Percentiles rank a stretch among this genome's conserved stretches.
These are phyloP conservation scores for Macropus fuliginosus DNA, from an alignment of 2,797 vertebrate genomes.

Conservation along the genomic window DNA sequence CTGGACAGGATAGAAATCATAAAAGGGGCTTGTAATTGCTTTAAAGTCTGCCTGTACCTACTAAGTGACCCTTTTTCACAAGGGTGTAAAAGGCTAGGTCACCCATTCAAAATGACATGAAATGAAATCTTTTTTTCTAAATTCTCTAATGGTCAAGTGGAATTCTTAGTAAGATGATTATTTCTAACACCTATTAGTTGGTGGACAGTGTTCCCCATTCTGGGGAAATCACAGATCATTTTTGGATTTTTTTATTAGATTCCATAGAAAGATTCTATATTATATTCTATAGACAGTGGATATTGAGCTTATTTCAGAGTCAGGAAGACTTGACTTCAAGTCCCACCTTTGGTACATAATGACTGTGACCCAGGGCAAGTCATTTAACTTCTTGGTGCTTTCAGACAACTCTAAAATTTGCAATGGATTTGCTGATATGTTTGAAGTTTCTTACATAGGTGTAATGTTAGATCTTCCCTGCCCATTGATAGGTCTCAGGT, in stretches of 20 bases:
- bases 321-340: not conserved
- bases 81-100: no score
- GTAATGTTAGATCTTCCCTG: no score
- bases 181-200: not conserved
- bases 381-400: not conserved
- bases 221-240: not conserved
- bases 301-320: not conserved
- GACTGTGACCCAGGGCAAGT: not conserved
- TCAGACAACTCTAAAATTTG: not conserved
- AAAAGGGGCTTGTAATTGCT: no score
- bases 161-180: no score
- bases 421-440: not conserved
- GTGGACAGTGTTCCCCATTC: not conserved
- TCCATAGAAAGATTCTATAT: not conserved
- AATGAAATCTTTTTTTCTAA: no score
- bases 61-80: no score
- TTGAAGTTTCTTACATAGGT: not conserved
- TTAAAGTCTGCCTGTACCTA: no score
- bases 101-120: no score
- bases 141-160: no score
- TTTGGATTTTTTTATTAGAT: not conserved
- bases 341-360: not conserved
- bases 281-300: not conserved
- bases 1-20: no score
- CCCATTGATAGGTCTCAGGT: no score